phyloP scores from a whole-genome alignment of 2,888 invertebrate species.

The Diarsia mendica region DNA sequence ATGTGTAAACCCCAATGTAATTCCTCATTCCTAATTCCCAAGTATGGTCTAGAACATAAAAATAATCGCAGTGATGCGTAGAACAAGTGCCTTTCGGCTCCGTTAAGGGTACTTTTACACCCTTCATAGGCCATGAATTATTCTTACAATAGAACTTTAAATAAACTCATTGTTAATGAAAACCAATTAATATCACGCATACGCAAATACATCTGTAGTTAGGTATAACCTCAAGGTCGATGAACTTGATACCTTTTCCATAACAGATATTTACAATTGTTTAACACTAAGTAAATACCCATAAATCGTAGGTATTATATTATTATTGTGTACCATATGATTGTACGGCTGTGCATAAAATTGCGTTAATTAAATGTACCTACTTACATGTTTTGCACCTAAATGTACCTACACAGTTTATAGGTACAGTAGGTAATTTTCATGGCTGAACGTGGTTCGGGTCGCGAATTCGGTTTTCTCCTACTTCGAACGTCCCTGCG shows the following conservation, averaged over 20 bases:
- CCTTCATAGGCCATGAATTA: no score
- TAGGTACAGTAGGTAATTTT: neutral
- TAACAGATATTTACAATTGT: slow-evolving; percentile 20
- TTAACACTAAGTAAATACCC: slow-evolving; percentile 12
- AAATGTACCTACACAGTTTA: neutral
- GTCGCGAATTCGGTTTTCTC: no score
- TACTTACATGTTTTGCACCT: neutral
- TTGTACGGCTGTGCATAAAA: slow-evolving; percentile 1
- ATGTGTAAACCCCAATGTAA: no score
- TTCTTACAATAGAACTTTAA: neutral
- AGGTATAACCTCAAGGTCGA: slow-evolving; percentile 8
- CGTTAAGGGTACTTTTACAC: no score
- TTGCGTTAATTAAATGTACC: neutral
- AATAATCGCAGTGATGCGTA: no score
- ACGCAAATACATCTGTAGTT: neutral
- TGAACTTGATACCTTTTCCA: slow-evolving; percentile 8
- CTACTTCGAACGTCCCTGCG: no score
- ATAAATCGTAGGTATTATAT: slow-evolving; percentile 5
- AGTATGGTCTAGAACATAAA: no score
- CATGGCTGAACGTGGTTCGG: no score
- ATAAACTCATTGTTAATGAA: slow-evolving; percentile 16
- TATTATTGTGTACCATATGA: neutral
- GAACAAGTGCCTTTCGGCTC: no score
- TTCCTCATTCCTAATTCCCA: no score
- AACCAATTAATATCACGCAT: neutral